Evolutionary conservation across 2,113 vertebrate genomes (phyloP), one percentile per base, ranked within the genome.

Genomic region (Tetrao urogallus): DNA sequence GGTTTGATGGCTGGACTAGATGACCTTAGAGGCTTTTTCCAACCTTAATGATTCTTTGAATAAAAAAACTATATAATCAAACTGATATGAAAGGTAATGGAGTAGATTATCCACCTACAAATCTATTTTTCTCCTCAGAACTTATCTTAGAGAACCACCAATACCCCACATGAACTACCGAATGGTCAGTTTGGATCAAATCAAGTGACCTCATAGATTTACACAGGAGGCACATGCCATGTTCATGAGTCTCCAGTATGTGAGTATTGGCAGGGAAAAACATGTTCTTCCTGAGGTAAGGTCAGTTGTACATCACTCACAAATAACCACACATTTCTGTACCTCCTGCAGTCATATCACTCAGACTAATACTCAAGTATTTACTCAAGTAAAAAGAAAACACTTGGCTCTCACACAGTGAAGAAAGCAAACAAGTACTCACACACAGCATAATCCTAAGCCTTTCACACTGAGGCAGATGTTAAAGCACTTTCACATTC

Each of bases 331-430:
- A 0, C 11, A 50, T 80, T 96, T 79, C 84, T 80, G 12, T 71
- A 82, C 82, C 72, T 89, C 84, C 89, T 27, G 19, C 67, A 74
- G 89, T 63, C 30, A 56, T 60, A 76, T 60, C 25, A 74, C 65
- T 93, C 67, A 79, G 50, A 66, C 34, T 77, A 66, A 93, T 91
- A 79, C 47, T 38, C 8, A 77, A 30, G 54, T 48, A 88, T 63
- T 92, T 91, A 79, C 47, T 38, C 8, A 77, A 30, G 54, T 48
- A 88, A 79, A 81, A 91, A 88, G 80, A 82, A 91, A 91, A 85
- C 54, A 47, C 42, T 86, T 73, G 48, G 42, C 50, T 95, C 76
- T 89, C 84, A 89, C 54, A n/a, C 56, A 66, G 66, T 52, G 28
- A 6, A 32, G 34, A 92, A 94, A 48, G 34, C 47, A 64, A 77